Base-by-base conservation (phyloP, 1,140 invertebrate species). In the Ceratina calcarata region DNA sequence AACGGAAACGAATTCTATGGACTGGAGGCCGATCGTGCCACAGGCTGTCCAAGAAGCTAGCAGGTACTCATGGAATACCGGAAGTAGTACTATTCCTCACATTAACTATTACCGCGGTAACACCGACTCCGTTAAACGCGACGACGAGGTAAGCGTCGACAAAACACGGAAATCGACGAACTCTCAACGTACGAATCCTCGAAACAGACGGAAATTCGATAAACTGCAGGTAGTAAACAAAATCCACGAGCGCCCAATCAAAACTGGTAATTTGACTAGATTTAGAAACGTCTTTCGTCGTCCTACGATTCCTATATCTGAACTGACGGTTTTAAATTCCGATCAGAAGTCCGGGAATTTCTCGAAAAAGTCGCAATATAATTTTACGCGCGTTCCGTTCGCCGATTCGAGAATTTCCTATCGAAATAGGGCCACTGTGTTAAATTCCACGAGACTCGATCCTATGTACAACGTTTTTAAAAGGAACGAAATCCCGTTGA, bases 31-130 rank as follows among this genome's bases (percentile, higher is more conserved):
- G 51, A 82, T 82, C 75, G 62, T 57, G 65, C 74, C 82, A 13
- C 61, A 65, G 51, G 76, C 81, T 68, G 80, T 84, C 75, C 82
- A 78, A 77, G 77, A 86, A 83, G 88, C 91, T 89, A 93, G 87
- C 92, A 93, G 92, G 92, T 93, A 93, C 86, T 90, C 85, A 79
- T 84, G 84, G 82, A 88, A 81, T 83, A 84, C 82, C 74, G 81
- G 84, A 87, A 88, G 82, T 89, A 88, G 82, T 89, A 87, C 74
- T 86, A 80, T 90, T 85, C 87, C 86, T 71, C 82, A 87, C 78
- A 78, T 83, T 86, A 89, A 68, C 68, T 74, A 77, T 82, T 86
- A 88, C 60, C 80, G 78, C 64, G 76, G 77, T 80, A 81, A 53
- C 66, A 69, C 60, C 16, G 53, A 74, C 79, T 64, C 20, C 58